Base-by-base conservation (phyloP, 2,797 vertebrate species). In the Cottoperca gobio region DNA sequence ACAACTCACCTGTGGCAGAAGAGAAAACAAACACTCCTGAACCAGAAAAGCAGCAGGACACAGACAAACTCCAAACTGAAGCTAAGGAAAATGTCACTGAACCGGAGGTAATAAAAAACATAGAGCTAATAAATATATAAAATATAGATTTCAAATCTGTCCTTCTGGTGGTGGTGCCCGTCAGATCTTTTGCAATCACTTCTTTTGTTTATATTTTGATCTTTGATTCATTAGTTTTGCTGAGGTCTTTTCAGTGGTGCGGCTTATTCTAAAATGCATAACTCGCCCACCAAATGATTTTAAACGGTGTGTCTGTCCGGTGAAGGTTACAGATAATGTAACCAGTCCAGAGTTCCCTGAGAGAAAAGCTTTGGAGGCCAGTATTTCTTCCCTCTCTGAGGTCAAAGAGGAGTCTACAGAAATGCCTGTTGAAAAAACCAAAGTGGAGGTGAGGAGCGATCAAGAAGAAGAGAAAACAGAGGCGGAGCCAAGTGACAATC, bases 61-160 rank as follows among this genome's bases (percentile, higher is more conserved):
- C 28, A 76, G 83, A 42, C 0, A 21, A 79, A 53, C 19, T 17
- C 8, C 66, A 67, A 45, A 7, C 49, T n/a, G 71, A 81, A 61
- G 65, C 52, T 37, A 49, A 54, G 33, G 70, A 64, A 64, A 69
- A 68, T 37, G 71, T 57, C 8, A 6, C 50, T 53, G 63, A 71
- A n/a, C 33, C 54, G 14, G 78, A 91, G 89, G 90, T 93, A 86
- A 85, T 46, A 31, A 11, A 68, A 55, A 48, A 37, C 2, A 33
- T 33, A 33, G 31, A 33, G 8, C n/a, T n/a, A n/a, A n/a, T n/a
- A n/a, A n/a, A n/a, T n/a, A n/a, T n/a, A n/a, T n/a, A n/a, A n/a
- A n/a, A n/a, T n/a, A 31, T 37, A 4, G 8, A 60, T 55, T 31
- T 69, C 19, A 70, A 4, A 31, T 55, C 13, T 50, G 40, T 69